These are phyloP conservation scores for Donacobius atricapilla DNA, from an alignment of 2,113 vertebrate genomes.

Conservation along the genomic window DNA sequence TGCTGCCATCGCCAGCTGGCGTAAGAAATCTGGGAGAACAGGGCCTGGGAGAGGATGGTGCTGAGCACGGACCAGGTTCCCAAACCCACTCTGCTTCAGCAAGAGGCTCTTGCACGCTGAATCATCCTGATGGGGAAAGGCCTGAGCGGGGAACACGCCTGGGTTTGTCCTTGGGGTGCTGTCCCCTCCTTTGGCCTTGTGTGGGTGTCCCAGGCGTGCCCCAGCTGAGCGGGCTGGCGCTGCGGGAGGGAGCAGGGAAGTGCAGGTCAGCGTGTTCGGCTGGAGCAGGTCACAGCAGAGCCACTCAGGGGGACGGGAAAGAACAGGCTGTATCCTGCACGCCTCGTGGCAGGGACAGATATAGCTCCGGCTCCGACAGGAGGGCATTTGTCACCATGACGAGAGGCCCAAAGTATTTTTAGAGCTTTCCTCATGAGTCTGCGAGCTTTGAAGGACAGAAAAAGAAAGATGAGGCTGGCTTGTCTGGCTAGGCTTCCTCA, in stretches of 20 bases:
- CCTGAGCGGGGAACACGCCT: rapidly evolving
- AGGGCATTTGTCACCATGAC: not conserved
- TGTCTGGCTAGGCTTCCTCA: not conserved
- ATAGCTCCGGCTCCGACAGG: not conserved
- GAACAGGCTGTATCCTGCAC: not conserved
- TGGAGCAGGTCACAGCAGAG: not conserved
- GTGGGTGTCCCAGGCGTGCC: rapidly evolving
- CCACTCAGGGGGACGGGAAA: rapidly evolving
- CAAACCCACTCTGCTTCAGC: not conserved
- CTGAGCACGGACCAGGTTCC: rapidly evolving
- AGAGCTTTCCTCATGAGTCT: not conserved
- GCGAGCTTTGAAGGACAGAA: not conserved
- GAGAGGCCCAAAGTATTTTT: not conserved
- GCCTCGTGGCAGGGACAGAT: not conserved
- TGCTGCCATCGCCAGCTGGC: not conserved
- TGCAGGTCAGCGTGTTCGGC: not conserved
- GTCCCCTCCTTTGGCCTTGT: not conserved
- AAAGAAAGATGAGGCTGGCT: not conserved
- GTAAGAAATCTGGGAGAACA: not conserved
- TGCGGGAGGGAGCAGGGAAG: rapidly evolving
- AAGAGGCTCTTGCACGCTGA: not conserved
- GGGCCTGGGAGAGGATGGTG: not conserved
- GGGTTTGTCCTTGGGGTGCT: rapidly evolving
- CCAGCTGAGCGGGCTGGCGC: not conserved
- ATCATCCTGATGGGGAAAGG: rapidly evolving